phyloP scores from a whole-genome alignment of 92 coral and sea anemone species.

The Epizoanthus illoricatus region DNA sequence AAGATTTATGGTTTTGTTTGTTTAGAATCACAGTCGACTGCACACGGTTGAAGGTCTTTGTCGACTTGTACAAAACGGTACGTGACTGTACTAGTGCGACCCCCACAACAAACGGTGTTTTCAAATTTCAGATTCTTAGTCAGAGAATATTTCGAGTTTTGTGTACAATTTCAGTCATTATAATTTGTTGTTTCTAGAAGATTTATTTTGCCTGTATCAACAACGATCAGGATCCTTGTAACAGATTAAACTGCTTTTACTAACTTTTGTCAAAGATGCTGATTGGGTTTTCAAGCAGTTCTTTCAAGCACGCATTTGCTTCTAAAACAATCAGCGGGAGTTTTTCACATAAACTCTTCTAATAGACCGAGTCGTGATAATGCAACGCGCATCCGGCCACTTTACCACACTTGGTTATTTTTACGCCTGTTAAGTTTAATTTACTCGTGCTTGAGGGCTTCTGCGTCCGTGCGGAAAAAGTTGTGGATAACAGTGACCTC shows the following conservation, averaged over 20 bases:
- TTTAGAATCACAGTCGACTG: conserved; percentile 4
- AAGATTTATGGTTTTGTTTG: background rate
- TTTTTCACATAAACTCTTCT: conserved; percentile 5
- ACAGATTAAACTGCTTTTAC: no score
- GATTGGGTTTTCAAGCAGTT: no score
- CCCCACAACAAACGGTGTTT: background rate
- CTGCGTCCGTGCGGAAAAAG: conserved; percentile 37
- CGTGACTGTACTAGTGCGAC: conserved; percentile 13
- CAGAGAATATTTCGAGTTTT: background rate
- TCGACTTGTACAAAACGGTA: conserved; percentile 16
- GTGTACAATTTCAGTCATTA: background rate
- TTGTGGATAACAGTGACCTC: conserved; percentile 11
- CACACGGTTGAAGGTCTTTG: background rate
- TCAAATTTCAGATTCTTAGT: background rate
- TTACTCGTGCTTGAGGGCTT: background rate
- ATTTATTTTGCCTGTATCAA: background rate
- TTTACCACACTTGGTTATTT: background rate
- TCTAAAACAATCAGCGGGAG: background rate
- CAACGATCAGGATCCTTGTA: no score
- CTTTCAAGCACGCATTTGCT: background rate
- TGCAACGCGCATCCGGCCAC: background rate
- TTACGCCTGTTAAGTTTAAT: conserved; percentile 19
- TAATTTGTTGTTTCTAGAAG: background rate
- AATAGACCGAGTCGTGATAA: background rate
- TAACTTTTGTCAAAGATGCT: no score